Evolutionary conservation across 1,140 invertebrate species (phyloP).

Genomic region (Zophobas atratus): DNA sequence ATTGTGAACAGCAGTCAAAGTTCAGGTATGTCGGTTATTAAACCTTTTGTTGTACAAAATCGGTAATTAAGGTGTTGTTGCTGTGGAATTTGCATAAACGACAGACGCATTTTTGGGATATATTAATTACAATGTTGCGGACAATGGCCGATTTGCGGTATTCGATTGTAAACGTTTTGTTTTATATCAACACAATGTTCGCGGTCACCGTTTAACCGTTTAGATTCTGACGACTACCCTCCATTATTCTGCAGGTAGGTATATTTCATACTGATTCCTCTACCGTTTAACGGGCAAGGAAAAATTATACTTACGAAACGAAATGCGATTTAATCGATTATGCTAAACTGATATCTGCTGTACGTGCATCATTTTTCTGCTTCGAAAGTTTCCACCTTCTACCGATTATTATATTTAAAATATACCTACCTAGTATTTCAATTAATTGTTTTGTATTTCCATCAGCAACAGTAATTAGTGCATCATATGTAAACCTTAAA

Average conservation of each 20-base stretch:
- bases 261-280: too few species aligned
- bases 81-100: slow-evolving; percentile 55
- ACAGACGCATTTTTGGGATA: slow-evolving; percentile 62
- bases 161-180: slow-evolving; percentile 52
- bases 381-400: too few species aligned
- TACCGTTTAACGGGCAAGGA: too few species aligned
- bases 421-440: too few species aligned
- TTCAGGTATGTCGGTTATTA: slow-evolving; percentile 64
- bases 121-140: slow-evolving; percentile 54
- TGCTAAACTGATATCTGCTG: too few species aligned
- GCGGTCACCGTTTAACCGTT: neutral
- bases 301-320: too few species aligned
- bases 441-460: too few species aligned
- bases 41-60: slow-evolving; percentile 65
- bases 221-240: neutral
- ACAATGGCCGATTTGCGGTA: slow-evolving; percentile 59
- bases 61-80: slow-evolving; percentile 62
- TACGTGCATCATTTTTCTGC: too few species aligned
- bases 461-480: too few species aligned
- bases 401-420: too few species aligned
- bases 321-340: too few species aligned
- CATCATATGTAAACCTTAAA: too few species aligned
- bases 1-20: slow-evolving; percentile 33
- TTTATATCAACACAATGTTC: slow-evolving; percentile 41
- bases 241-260: neutral